Evolutionary conservation across 2,888 invertebrate genomes (phyloP).

Genomic region (Campopleginae sp.): DNA sequence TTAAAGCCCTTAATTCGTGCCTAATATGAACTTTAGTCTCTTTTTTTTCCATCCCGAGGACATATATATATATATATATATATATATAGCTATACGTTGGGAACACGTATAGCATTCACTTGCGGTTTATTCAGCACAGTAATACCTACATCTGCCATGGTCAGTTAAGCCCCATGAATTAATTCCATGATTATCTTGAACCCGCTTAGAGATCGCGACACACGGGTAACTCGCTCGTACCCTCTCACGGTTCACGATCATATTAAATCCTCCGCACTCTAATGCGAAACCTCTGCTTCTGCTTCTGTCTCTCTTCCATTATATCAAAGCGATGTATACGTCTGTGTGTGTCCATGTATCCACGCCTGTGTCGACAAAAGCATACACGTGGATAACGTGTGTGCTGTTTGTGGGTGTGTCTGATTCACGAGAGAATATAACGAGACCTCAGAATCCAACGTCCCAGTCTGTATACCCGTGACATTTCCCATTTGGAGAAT

Average conservation of each 20-base stretch:
- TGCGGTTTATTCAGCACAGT: conserved; percentile 42
- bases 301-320: neutral
- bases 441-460: conserved; percentile 38
- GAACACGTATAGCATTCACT: conserved; percentile 3
- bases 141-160: conserved; percentile 65
- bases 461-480: conserved; percentile 50
- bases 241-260: conserved; percentile 49
- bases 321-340: neutral
- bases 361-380: neutral
- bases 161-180: conserved; percentile 72
- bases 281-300: conserved; percentile 61
- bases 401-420: conserved; percentile 6
- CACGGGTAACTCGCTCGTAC: conserved; percentile 37
- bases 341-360: neutral
- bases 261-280: conserved; percentile 67
- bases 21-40: neutral
- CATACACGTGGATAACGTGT: neutral
- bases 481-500: conserved; percentile 67
- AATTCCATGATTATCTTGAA: conserved; percentile 73
- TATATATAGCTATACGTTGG: too few species aligned
- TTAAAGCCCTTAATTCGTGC: neutral
- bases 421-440: conserved; percentile 46
- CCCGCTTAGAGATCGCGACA: conserved; percentile 67
- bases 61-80: too few species aligned
- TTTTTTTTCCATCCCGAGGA: neutral